phyloP scores from a whole-genome alignment of 2,888 invertebrate genomes.

The Thymelicus sylvestris region DNA sequence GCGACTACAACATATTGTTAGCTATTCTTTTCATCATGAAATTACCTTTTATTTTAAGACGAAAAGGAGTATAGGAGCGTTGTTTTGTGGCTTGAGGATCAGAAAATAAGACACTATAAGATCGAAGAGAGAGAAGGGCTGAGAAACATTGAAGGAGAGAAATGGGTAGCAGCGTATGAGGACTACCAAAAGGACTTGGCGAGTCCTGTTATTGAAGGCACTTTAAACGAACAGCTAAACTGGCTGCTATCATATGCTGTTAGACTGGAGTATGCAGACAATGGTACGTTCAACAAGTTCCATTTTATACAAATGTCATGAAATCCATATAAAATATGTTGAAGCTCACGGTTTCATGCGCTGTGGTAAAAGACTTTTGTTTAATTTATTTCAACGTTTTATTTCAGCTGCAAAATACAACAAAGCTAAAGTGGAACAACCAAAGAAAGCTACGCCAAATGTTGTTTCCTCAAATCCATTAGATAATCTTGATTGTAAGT shows the following conservation, averaged over 20 bases:
- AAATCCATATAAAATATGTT: no score
- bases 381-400: conserved; percentile 36
- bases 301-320: background rate
- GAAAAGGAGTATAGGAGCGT: conserved; percentile 91
- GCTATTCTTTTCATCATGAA: no score
- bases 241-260: conserved; percentile 95
- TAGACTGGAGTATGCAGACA: conserved; percentile 92
- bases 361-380: conserved; percentile 8
- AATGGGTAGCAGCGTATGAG: conserved; percentile 90
- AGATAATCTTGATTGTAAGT: conserved; percentile 94
- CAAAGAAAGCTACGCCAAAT: conserved; percentile 87
- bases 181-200: conserved; percentile 90
- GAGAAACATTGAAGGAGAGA: conserved; percentile 86
- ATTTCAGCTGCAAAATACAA: conserved; percentile 89
- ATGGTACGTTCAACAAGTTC: conserved; percentile 76
- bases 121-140: conserved; percentile 91
- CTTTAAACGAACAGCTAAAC: conserved; percentile 89
- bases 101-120: conserved; percentile 94
- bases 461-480: conserved; percentile 92
- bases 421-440: conserved; percentile 86
- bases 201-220: conserved; percentile 87
- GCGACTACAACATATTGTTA: no score
- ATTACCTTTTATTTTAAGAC: conserved; percentile 83
- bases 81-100: conserved; percentile 96
- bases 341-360: no score